phyloP scores from a whole-genome alignment of 2,113 vertebrate genomes.

The Syrrhaptes paradoxus region DNA sequence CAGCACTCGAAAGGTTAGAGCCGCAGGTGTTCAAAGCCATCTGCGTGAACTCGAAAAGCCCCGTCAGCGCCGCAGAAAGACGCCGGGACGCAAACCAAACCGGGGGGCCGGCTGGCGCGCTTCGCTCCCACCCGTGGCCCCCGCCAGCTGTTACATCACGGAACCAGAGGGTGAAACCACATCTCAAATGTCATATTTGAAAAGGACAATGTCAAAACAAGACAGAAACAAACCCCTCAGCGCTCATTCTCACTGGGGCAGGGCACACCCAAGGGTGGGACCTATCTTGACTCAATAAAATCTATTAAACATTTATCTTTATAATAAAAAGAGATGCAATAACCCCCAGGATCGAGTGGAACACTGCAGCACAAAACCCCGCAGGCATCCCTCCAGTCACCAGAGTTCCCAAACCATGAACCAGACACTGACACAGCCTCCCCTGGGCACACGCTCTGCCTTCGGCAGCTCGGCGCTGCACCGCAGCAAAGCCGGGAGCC shows the following conservation, averaged over 20 bases:
- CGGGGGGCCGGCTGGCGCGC: not conserved
- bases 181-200: not conserved
- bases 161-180: not conserved
- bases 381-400: rapidly evolving
- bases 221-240: not conserved
- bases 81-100: not conserved
- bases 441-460: not conserved
- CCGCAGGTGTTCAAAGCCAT: not conserved
- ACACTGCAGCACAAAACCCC: not conserved
- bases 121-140: not conserved
- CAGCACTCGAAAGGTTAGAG: not conserved
- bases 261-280: not conserved
- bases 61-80: not conserved
- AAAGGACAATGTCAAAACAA: not conserved
- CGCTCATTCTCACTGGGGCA: not conserved
- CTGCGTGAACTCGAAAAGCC: not conserved
- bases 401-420: not conserved
- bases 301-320: not conserved
- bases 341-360: not conserved
- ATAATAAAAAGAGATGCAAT: not conserved
- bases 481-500: not conserved
- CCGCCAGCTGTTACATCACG: not conserved
- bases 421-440: too few species aligned
- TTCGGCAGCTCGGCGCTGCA: too few species aligned
- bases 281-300: not conserved